Evolutionary conservation across 2,113 vertebrate species (phyloP).

Genomic region (Rhabdornis inornatus): DNA sequence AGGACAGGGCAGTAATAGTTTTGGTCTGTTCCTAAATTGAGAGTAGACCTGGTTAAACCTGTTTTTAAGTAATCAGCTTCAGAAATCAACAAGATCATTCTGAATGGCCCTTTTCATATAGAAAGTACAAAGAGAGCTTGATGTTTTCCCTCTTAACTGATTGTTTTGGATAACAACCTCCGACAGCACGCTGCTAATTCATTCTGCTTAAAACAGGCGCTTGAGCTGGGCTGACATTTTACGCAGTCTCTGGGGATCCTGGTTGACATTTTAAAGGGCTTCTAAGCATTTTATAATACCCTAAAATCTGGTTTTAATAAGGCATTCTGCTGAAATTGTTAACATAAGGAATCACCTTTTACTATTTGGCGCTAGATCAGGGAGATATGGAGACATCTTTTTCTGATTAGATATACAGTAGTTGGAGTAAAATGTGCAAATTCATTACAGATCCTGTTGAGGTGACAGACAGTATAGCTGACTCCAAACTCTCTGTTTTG

Average conservation of each 20-base stretch:
- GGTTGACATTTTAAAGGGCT: constrained; percentile 99
- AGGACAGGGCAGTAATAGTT: constrained; percentile 49
- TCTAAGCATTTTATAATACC: constrained; percentile 98
- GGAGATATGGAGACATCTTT: constrained; percentile 89
- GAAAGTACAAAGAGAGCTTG: constrained; percentile 75
- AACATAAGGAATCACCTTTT: constrained; percentile 90
- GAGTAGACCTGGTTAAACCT: constrained; percentile 51
- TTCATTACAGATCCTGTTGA: constrained; percentile 84
- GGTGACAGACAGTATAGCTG: constrained; percentile 66
- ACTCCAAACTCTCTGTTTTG: constrained; percentile 41
- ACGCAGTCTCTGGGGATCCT: constrained; percentile 90
- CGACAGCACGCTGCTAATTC: constrained; percentile 93
- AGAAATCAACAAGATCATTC: constrained; percentile 66
- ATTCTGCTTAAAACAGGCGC: constrained; percentile 96
- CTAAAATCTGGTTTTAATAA: constrained; percentile 99
- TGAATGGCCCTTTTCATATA: constrained; percentile 69
- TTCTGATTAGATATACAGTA: constrained; percentile 98
- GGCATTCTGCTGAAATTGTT: constrained; percentile 85
- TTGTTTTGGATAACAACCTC: constrained; percentile 89
- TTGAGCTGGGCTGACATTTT: constrained; percentile 95
- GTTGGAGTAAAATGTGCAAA: constrained; percentile 86
- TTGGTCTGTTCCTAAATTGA: constrained; percentile 57
- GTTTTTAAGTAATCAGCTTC: constrained; percentile 59
- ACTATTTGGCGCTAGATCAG: constrained; percentile 79
- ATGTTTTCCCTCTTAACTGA: constrained; percentile 85